Percentiles rank a stretch among this genome's conserved stretches.
phyloP scores from a whole-genome alignment of 1,140 invertebrate genomes.

The Subanguina moxae region DNA sequence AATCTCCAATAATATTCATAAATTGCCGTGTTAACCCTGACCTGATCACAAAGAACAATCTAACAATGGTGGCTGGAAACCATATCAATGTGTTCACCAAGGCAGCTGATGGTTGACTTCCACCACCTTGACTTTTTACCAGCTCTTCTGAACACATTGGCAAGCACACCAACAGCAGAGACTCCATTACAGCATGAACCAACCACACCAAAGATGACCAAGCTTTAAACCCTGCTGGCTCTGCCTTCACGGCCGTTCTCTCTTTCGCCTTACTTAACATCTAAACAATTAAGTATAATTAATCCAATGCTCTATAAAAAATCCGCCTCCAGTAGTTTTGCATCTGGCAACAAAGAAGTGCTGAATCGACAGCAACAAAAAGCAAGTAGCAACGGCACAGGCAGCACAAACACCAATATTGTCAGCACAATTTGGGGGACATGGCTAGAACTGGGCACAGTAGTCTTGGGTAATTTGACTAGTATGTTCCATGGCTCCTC shows the following conservation, averaged over 20 bases:
- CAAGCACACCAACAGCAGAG: not conserved
- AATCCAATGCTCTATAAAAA: not conserved
- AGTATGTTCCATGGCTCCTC: not conserved
- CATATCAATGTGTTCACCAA: not conserved
- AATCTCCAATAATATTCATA: no score
- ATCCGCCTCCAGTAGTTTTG: not conserved
- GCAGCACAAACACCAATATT: conserved; percentile 3
- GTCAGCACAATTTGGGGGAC: not conserved
- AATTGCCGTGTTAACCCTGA: not conserved
- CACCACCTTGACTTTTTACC: not conserved
- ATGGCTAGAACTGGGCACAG: not conserved
- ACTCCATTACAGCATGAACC: not conserved
- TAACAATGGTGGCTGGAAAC: not conserved
- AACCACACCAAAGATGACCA: not conserved
- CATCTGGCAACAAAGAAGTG: not conserved
- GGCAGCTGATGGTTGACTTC: not conserved
- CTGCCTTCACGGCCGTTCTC: not conserved
- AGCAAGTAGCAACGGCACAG: conserved; percentile 16
- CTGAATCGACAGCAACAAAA: conserved; percentile 16
- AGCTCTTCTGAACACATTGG: not conserved
- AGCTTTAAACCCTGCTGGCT: conserved; percentile 1
- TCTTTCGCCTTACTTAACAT: not conserved
- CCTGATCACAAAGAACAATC: not conserved
- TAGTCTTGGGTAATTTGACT: not conserved
- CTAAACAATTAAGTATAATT: not conserved